Conservation (phyloP, 2,113 vertebrate genomes). For the Sceloporus tristichus region DNA sequence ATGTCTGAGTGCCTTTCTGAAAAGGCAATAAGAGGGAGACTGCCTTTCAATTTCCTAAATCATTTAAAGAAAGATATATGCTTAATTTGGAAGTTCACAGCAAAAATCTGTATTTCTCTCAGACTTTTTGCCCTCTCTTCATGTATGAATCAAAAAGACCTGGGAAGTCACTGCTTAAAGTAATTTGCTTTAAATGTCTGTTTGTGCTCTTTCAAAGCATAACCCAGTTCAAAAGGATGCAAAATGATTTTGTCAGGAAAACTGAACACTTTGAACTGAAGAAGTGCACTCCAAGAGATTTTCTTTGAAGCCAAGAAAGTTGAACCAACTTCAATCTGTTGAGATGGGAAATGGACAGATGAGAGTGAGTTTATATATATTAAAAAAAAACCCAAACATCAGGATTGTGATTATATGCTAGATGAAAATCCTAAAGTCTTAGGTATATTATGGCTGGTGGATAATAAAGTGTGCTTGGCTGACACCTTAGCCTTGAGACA, state of each 20-base stretch:
- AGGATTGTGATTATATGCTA: background rate
- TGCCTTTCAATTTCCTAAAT: background rate
- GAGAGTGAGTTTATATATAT: slow-evolving; percentile 25
- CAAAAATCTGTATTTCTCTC: slow-evolving; percentile 32
- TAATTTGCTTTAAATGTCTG: slow-evolving; percentile 54
- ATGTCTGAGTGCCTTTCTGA: rapidly evolving
- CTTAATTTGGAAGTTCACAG: slow-evolving; percentile 15
- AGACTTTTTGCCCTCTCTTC: slow-evolving; percentile 9
- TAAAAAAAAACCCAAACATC: background rate
- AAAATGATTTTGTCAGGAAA: slow-evolving; percentile 58
- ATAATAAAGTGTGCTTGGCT: background rate
- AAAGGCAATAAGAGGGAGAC: background rate
- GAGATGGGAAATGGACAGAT: slow-evolving; percentile 44
- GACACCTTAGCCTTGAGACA: background rate
- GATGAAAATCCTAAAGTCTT: background rate
- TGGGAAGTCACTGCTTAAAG: slow-evolving; percentile 49
- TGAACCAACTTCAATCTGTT: slow-evolving; percentile 50
- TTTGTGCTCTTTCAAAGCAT: slow-evolving; percentile 52
- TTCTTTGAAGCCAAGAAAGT: slow-evolving; percentile 52
- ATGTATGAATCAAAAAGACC: slow-evolving; percentile 8
- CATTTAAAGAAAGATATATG: background rate
- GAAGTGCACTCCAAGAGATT: slow-evolving; percentile 42
- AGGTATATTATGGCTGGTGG: background rate
- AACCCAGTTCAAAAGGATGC: slow-evolving; percentile 47
- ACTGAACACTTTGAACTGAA: slow-evolving; percentile 54